Base-by-base conservation (phyloP, 2,888 invertebrate species). In the Eucera pruinosa region DNA sequence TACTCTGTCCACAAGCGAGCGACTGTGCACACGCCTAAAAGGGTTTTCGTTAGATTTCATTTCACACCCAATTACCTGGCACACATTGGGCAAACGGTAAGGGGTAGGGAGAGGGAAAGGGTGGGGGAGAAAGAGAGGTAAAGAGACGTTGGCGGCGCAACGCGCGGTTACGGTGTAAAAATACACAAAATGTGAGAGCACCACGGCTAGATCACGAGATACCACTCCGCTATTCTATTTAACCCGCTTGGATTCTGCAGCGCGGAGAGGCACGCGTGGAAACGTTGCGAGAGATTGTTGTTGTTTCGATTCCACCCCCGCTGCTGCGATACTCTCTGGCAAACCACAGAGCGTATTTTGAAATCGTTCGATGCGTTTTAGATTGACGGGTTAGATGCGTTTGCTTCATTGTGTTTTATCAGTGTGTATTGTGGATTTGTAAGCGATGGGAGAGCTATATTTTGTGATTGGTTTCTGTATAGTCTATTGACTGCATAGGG, bases 21-120 rank as follows among this genome's bases (percentile, higher is more conserved):
- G 86, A 86, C 88, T 89, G 91, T 91, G 91, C 89, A 91, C 91
- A 92, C 91, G 91, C 91, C 91, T 91, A 92, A 91, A 91, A 91
- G 92, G 89, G 88, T 92, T 92, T 92, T 91, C 91, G 91, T 92
- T 92, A 91, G 91, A 92, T 91, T 92, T 91, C 91, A 91, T 92
- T 92, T 92, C 90, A 91, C 91, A 91, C 90, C 91, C 91, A 92
- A 92, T 92, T 91, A 91, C 89, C 88, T 83, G 84, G 85, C 86
- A 89, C 86, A 89, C 88, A 88, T 84, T 83, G 74, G 82, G 73
- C 76, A 80, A 75, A 75, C 60, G 73, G 48, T 45, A 7, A 48
- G 45, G n/a, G 61, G 65, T 11, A 27, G 13, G 52, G 25, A n/a
- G 41, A 41, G 64, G 50, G 61, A 6, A 36, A 45, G 57, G 57